phyloP scores from a whole-genome alignment of 2,888 invertebrate species.

The Ornithoptera priamus region DNA sequence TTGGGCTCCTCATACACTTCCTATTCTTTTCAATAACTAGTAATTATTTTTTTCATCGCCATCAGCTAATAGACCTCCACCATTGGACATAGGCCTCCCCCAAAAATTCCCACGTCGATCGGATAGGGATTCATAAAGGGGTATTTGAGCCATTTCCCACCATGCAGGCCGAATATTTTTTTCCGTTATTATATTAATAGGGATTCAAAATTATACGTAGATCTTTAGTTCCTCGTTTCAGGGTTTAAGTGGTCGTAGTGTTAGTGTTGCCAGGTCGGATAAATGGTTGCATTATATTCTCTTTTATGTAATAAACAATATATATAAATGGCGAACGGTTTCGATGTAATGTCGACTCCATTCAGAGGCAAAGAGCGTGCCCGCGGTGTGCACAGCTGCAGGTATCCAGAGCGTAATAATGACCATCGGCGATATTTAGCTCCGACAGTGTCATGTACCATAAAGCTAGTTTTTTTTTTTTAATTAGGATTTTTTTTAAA shows the following conservation, averaged over 20 bases:
- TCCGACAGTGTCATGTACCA: background rate
- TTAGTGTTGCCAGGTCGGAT: background rate
- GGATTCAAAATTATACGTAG: too few relatives aligned
- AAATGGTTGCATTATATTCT: background rate
- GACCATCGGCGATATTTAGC: slow-evolving; percentile 37
- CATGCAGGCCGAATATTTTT: too few relatives aligned
- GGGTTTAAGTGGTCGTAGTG: background rate
- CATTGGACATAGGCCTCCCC: too few relatives aligned
- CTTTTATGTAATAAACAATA: slow-evolving; percentile 7
- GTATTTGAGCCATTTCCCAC: too few relatives aligned
- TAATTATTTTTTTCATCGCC: too few relatives aligned
- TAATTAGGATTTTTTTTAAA: too few relatives aligned
- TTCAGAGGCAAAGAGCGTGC: slow-evolving; percentile 60
- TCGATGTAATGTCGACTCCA: slow-evolving; percentile 39
- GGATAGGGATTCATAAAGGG: too few relatives aligned
- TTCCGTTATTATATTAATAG: too few relatives aligned
- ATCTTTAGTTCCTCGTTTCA: background rate
- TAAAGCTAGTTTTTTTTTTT: background rate
- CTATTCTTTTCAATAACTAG: too few relatives aligned
- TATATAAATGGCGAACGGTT: slow-evolving; percentile 24
- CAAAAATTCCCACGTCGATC: too few relatives aligned
- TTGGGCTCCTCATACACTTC: too few relatives aligned
- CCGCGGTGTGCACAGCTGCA: slow-evolving; percentile 42
- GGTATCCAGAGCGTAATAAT: slow-evolving; percentile 63
- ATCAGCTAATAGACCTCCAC: too few relatives aligned